Conservation (phyloP, 2,888 invertebrate species). For the Drosophila cyrtoloma region DNA sequence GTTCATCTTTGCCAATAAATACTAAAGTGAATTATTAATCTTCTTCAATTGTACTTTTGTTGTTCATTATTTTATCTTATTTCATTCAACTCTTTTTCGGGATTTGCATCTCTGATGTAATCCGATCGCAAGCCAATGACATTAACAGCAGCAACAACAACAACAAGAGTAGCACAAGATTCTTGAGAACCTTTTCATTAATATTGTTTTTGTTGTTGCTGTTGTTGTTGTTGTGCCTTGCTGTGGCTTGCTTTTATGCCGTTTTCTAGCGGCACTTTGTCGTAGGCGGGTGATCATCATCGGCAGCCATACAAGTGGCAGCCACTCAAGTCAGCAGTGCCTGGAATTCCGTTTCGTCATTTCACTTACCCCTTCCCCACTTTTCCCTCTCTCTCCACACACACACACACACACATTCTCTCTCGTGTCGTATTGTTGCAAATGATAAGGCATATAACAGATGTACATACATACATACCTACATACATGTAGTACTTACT, state of each 20-base stretch:
- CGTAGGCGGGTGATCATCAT: constrained; percentile 59
- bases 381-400: background rate
- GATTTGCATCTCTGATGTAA: constrained; percentile 33
- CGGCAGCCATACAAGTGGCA: constrained; percentile 39
- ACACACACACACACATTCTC: too few species aligned
- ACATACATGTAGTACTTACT: background rate
- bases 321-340: constrained; percentile 6
- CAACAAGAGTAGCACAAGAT: background rate
- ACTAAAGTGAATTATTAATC: background rate
- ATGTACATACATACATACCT: background rate
- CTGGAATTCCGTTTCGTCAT: constrained; percentile 32
- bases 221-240: constrained; percentile 32
- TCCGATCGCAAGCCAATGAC: constrained; percentile 57
- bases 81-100: background rate
- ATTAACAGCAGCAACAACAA: constrained; percentile 28
- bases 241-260: constrained; percentile 20
- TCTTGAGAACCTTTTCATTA: constrained; percentile 42
- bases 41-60: background rate
- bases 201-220: constrained; percentile 2
- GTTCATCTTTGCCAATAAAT: background rate
- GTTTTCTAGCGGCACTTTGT: constrained; percentile 60
- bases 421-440: background rate
- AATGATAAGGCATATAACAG: background rate
- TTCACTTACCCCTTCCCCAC: background rate
- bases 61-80: background rate